Evolutionary conservation across 1,140 invertebrate genomes (phyloP).

Genomic region (Heliconius hermathena): DNA sequence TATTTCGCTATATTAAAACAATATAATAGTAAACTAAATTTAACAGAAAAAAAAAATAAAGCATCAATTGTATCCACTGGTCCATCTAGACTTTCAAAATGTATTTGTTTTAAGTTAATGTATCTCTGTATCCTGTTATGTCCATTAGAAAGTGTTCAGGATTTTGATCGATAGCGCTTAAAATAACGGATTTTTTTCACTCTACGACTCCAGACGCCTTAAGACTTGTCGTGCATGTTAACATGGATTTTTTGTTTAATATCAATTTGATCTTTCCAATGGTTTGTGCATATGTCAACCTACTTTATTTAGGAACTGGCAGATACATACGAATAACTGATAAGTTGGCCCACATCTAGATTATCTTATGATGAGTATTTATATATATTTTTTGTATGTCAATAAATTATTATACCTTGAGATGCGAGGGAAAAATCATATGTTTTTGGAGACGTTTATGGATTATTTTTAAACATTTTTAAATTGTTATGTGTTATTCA

Average conservation of each 20-base stretch:
- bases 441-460: not conserved
- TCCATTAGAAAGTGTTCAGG: conserved; percentile 25
- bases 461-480: too few species aligned
- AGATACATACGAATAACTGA: not conserved
- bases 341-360: not conserved
- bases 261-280: not conserved
- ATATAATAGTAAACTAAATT: not conserved
- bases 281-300: conserved; percentile 5
- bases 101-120: not conserved
- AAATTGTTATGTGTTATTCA: too few species aligned
- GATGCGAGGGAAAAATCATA: not conserved
- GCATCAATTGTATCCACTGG: not conserved
- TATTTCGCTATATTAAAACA: not conserved
- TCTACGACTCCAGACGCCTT: not conserved
- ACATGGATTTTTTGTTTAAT: not conserved
- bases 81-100: not conserved
- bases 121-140: not conserved
- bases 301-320: not conserved
- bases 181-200: conserved; percentile 4
- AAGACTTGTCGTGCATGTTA: not conserved
- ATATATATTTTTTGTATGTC: not conserved
- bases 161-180: conserved; percentile 4
- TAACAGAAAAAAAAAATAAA: not conserved
- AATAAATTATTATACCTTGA: not conserved
- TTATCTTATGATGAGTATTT: not conserved